Evolutionary conservation across 2,113 vertebrate species (phyloP).

Genomic region (Sminthopsis crassicaudata): DNA sequence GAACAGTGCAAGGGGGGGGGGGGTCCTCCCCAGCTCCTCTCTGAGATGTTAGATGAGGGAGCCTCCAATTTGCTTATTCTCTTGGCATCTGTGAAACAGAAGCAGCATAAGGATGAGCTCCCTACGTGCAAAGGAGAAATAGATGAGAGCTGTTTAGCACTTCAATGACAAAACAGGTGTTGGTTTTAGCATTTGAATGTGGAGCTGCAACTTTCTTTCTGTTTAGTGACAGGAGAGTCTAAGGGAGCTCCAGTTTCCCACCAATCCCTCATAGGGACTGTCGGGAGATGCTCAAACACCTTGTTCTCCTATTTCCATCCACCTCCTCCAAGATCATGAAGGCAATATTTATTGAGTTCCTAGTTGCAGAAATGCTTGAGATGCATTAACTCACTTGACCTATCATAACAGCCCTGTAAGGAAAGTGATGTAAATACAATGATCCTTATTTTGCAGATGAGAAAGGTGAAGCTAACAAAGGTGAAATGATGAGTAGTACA

Average conservation of each 20-base stretch:
- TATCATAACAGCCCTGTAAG: not conserved
- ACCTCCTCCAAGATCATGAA: not conserved
- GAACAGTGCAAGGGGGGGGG: not conserved
- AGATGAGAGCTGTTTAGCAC: not conserved
- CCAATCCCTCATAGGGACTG: not conserved
- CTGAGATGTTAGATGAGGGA: not conserved
- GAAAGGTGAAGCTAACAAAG: not conserved
- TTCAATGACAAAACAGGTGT: constrained; percentile 18
- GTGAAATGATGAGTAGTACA: not conserved
- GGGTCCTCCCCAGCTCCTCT: not conserved
- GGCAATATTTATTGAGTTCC: not conserved
- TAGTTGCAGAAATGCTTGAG: not conserved
- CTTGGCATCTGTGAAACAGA: not conserved
- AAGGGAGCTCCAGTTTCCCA: not conserved
- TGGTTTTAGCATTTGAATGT: not conserved
- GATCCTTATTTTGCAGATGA: not conserved
- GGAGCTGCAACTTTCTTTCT: not conserved
- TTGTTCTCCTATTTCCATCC: not conserved
- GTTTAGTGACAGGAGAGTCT: not conserved
- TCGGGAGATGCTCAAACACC: not conserved
- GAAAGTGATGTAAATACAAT: not conserved
- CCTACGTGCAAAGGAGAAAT: not conserved
- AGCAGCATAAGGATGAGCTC: not conserved
- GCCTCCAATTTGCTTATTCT: not conserved
- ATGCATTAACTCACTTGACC: not conserved